A percentile compares a stretch with the other conserved stretches of the same genome.
These are phyloP conservation scores for Cotesia congregata DNA, from an alignment of 2,888 invertebrate species.

Conservation along the genomic window DNA sequence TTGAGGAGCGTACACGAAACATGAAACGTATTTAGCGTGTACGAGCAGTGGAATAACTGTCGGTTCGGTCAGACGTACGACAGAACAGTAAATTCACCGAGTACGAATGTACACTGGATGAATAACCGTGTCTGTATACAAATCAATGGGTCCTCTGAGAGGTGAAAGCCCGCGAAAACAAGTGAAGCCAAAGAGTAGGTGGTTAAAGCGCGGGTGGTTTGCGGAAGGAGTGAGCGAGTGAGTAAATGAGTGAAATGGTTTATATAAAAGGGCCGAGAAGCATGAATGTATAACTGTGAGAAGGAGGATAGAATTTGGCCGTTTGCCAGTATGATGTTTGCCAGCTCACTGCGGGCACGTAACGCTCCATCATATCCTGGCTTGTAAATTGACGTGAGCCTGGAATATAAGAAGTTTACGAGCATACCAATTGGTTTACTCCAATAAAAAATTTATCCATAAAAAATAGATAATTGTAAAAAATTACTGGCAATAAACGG, in stretches of 20 bases:
- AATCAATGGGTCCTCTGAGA: constrained; percentile 44
- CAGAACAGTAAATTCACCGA: constrained; percentile 23
- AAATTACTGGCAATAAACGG: neutral
- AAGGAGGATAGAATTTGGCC: constrained; percentile 46
- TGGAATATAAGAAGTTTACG: constrained; percentile 43
- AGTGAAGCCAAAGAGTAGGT: neutral
- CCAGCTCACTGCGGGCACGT: constrained; percentile 50
- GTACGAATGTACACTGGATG: constrained; percentile 33
- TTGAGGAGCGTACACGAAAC: neutral
- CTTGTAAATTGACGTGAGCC: constrained; percentile 52
- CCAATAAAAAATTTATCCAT: constrained; percentile 22
- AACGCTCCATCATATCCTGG: constrained; percentile 49
- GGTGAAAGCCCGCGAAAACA: constrained; percentile 7
- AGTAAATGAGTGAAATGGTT: neutral
- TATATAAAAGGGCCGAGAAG: neutral
- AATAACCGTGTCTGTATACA: constrained; percentile 53
- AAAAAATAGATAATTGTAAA: constrained; percentile 14
- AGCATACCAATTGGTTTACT: constrained; percentile 33
- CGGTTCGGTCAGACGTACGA: constrained; percentile 21
- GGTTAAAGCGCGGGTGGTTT: neutral
- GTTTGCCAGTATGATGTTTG: constrained; percentile 56
- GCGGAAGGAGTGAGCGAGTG: neutral
- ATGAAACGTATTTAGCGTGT: neutral
- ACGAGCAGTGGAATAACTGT: constrained; percentile 27
- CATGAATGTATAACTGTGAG: constrained; percentile 12